phyloP scores from a whole-genome alignment of 2,113 vertebrate species.

The Mesoclemmys tuberculata region DNA sequence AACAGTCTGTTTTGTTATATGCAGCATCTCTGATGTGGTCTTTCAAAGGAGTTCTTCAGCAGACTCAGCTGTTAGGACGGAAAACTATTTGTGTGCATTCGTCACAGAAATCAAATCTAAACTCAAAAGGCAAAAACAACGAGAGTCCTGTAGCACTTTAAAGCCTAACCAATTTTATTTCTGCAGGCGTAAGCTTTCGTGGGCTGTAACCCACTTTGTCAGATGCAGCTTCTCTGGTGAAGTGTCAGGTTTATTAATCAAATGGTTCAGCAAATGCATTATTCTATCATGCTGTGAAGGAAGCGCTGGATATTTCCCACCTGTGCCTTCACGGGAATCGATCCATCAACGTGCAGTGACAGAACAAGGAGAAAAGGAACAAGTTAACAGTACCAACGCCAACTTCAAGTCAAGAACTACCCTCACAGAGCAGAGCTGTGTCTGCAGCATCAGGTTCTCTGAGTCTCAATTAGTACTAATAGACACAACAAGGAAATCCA shows the following conservation, averaged over 20 bases:
- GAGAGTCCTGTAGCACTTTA: too few species aligned
- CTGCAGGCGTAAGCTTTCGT: too few species aligned
- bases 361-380: neutral
- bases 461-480: neutral
- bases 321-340: neutral
- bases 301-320: neutral
- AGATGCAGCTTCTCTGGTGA: neutral
- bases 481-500: accelerated
- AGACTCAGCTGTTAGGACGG: neutral
- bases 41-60: neutral
- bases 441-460: accelerated
- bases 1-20: neutral
- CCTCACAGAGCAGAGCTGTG: neutral
- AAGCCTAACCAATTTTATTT: too few species aligned
- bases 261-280: accelerated
- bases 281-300: neutral
- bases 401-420: accelerated
- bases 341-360: accelerated
- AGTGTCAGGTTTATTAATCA: neutral
- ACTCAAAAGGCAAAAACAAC: neutral
- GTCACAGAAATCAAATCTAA: neutral
- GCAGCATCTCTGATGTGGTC: neutral
- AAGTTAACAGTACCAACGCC: neutral
- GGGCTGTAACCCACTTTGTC: too few species aligned
- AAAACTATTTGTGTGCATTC: neutral